Conservation (phyloP, 2,888 invertebrate genomes). For the Drosophila rellima region DNA sequence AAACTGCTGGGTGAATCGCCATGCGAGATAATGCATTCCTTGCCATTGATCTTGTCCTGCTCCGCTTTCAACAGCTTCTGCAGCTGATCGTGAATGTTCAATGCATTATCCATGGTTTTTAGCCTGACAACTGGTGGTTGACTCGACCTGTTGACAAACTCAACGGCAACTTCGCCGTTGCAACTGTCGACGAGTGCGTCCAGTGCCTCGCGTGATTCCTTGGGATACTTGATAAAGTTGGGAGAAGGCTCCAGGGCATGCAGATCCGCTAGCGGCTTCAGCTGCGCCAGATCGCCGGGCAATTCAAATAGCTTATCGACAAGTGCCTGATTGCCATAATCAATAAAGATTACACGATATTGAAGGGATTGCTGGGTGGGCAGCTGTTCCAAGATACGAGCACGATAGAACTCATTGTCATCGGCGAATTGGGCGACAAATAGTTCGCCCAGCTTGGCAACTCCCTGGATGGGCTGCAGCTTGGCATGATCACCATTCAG, state of each 20-base stretch:
- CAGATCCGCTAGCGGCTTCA: conserved; percentile 87
- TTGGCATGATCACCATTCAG: conserved; percentile 60
- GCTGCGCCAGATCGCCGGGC: conserved; percentile 87
- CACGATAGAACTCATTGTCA: conserved; percentile 95
- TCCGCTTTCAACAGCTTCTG: conserved; percentile 68
- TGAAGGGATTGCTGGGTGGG: conserved; percentile 86
- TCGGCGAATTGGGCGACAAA: conserved; percentile 92
- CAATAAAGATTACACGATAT: conserved; percentile 90
- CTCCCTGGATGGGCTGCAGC: conserved; percentile 75
- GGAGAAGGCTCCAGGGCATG: conserved; percentile 88
- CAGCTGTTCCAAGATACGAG: conserved; percentile 90
- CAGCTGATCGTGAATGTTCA: conserved; percentile 80
- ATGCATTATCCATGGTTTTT: conserved; percentile 62
- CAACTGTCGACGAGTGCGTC: conserved; percentile 78
- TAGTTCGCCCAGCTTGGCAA: conserved; percentile 85
- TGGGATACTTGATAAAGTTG: conserved; percentile 84
- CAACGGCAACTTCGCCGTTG: conserved; percentile 75
- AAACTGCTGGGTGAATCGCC: conserved; percentile 90
- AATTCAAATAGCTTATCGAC: conserved; percentile 87
- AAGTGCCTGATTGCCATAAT: conserved; percentile 89
- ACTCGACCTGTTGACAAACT: conserved; percentile 64
- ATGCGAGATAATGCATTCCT: conserved; percentile 88
- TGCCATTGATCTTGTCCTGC: conserved; percentile 38
- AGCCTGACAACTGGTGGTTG: conserved; percentile 76
- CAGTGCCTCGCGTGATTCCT: conserved; percentile 71